Evolutionary conservation across 2,888 invertebrate genomes (phyloP).

Genomic region (Cephalotes varians): DNA sequence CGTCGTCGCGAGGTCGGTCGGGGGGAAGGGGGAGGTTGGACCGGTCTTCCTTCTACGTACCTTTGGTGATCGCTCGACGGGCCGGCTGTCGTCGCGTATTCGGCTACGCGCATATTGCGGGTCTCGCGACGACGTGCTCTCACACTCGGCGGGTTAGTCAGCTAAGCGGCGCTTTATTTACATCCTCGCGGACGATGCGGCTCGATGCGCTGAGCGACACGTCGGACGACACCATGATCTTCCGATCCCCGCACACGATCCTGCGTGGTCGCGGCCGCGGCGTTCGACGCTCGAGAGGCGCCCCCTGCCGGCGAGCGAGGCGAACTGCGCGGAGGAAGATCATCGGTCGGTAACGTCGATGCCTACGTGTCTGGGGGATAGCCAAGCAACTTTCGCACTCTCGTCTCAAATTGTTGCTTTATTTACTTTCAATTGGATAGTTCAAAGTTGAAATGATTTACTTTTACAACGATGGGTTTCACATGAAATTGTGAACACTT

Average conservation of each 20-base stretch:
- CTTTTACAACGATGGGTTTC: background rate
- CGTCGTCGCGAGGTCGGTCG: background rate
- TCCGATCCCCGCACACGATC: constrained; percentile 25
- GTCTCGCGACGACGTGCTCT: constrained; percentile 60
- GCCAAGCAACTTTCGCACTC: background rate
- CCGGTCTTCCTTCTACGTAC: constrained; percentile 67
- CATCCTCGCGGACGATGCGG: constrained; percentile 72
- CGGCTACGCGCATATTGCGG: constrained; percentile 78
- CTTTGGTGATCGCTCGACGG: constrained; percentile 79
- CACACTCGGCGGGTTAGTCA: constrained; percentile 75
- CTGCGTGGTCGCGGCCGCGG: constrained; percentile 18
- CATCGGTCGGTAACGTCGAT: background rate
- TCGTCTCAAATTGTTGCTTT: background rate
- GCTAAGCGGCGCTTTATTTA: constrained; percentile 81
- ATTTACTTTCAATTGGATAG: background rate
- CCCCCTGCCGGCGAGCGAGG: background rate
- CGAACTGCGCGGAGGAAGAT: background rate
- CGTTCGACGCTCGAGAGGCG: background rate
- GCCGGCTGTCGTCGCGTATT: constrained; percentile 68
- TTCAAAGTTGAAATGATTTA: background rate
- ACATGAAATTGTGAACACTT: background rate
- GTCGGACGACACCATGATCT: constrained; percentile 78
- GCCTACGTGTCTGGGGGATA: too few species aligned
- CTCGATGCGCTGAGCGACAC: constrained; percentile 71
- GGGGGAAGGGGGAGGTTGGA: too few species aligned